These are phyloP conservation scores for Entomobrya multifasciata DNA, from an alignment of 2,888 invertebrate species.

Conservation along the genomic window DNA sequence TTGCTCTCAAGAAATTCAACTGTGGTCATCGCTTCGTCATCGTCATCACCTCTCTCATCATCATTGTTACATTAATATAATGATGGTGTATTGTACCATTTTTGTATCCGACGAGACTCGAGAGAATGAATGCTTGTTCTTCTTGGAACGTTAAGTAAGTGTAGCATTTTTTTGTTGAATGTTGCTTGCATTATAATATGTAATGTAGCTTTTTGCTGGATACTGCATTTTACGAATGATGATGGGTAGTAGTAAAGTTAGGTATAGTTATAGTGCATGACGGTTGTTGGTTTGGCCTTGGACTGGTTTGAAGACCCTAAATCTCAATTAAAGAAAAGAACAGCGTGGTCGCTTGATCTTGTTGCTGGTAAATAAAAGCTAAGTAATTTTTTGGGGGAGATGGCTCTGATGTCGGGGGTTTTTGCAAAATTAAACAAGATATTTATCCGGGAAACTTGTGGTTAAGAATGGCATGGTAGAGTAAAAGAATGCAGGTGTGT, in stretches of 20 bases:
- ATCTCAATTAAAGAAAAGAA: slow-evolving; percentile 72
- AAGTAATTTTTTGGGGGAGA: slow-evolving; percentile 53
- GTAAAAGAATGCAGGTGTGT: too few relatives aligned
- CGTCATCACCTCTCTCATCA: not conserved
- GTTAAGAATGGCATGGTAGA: too few relatives aligned
- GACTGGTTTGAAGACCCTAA: slow-evolving; percentile 75
- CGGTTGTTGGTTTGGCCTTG: slow-evolving; percentile 69
- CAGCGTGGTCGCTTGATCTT: slow-evolving; percentile 39
- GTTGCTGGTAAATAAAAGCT: too few relatives aligned
- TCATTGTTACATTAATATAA: too few relatives aligned
- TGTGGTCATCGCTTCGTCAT: slow-evolving; percentile 2
- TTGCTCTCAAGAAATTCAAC: not conserved
- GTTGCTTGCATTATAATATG: not conserved
- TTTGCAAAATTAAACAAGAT: too few relatives aligned
- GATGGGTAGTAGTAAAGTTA: not conserved
- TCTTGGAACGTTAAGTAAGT: slow-evolving; percentile 8
- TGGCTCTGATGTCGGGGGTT: slow-evolving; percentile 52
- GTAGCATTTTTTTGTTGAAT: not conserved
- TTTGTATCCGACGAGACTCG: too few relatives aligned
- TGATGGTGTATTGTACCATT: too few relatives aligned
- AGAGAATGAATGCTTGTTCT: slow-evolving; percentile 7
- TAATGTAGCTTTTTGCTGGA: too few relatives aligned
- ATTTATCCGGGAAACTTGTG: too few relatives aligned
- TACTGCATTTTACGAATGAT: not conserved
- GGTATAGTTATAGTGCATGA: slow-evolving; percentile 37